Conservation (phyloP, 2,797 vertebrate genomes). For the Scyliorhinus canicula region DNA sequence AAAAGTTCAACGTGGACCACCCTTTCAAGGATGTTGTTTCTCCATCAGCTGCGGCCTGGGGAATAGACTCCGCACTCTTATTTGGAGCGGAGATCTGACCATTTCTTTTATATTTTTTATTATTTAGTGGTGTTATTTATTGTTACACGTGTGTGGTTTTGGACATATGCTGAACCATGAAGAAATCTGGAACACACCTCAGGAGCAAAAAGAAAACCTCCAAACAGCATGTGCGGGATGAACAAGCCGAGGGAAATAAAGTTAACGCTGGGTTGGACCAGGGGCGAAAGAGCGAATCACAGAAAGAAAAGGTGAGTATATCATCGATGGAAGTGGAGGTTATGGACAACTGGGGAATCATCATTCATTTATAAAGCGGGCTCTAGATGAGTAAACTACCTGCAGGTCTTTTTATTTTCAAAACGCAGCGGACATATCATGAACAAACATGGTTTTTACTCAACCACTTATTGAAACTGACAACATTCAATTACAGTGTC, state of each 20-base stretch:
- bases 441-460: neutral
- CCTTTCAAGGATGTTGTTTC: constrained; percentile 7
- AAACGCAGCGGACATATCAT: neutral
- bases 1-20: neutral
- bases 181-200: constrained; percentile 15
- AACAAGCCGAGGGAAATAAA: neutral
- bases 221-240: neutral
- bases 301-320: constrained; percentile 12
- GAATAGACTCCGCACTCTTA: neutral
- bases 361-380: neutral
- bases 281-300: neutral
- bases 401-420: neutral
- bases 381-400: neutral
- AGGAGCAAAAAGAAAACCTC: constrained; percentile 19
- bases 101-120: neutral
- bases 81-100: neutral
- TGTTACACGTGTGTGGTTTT: neutral
- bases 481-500: neutral
- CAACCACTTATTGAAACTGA: neutral
- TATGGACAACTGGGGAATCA: neutral
- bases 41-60: neutral
- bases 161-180: neutral
- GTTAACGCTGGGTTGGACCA: neutral
- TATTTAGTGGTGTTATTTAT: neutral
- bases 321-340: neutral